phyloP scores from a whole-genome alignment of 2,888 invertebrate species.

The Quadroppia sp. region DNA sequence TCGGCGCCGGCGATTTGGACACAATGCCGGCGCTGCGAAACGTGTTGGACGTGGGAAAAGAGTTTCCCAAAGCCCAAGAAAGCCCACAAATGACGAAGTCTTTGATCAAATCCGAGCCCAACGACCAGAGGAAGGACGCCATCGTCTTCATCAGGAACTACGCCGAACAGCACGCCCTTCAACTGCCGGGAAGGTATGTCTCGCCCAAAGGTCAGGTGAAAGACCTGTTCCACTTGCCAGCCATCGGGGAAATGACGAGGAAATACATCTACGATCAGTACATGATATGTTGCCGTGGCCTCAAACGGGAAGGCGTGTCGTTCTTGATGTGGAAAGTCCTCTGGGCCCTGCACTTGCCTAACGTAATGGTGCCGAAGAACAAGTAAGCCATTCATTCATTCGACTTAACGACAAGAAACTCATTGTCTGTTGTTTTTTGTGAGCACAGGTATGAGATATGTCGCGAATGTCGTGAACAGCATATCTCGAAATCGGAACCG shows the following conservation, averaged over 20 bases:
- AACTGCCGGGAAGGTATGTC: conserved; percentile 36
- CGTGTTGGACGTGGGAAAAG: background rate
- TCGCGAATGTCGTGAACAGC: conserved; percentile 39
- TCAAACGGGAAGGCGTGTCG: conserved; percentile 28
- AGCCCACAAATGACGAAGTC: conserved; percentile 29
- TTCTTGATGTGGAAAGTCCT: conserved; percentile 37
- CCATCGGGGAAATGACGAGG: conserved; percentile 22
- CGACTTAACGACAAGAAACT: background rate
- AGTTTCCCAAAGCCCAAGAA: conserved; percentile 34
- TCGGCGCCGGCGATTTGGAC: background rate
- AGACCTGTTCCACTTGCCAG: conserved; percentile 38
- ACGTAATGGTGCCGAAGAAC: conserved; percentile 35
- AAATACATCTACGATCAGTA: conserved; percentile 40
- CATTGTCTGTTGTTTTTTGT: background rate
- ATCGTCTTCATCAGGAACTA: conserved; percentile 36
- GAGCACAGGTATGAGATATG: conserved; percentile 26
- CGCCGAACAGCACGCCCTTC: conserved; percentile 37
- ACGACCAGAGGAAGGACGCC: conserved; percentile 34
- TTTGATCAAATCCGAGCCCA: conserved; percentile 3
- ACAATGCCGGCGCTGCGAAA: background rate
- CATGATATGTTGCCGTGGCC: conserved; percentile 22
- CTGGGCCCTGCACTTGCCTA: conserved; percentile 37
- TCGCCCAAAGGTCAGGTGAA: background rate
- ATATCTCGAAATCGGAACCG: conserved; percentile 24
- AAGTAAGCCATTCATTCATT: background rate